Evolutionary conservation across 2,113 vertebrate species (phyloP).

Genomic region (Oncorhynchus clarkii): DNA sequence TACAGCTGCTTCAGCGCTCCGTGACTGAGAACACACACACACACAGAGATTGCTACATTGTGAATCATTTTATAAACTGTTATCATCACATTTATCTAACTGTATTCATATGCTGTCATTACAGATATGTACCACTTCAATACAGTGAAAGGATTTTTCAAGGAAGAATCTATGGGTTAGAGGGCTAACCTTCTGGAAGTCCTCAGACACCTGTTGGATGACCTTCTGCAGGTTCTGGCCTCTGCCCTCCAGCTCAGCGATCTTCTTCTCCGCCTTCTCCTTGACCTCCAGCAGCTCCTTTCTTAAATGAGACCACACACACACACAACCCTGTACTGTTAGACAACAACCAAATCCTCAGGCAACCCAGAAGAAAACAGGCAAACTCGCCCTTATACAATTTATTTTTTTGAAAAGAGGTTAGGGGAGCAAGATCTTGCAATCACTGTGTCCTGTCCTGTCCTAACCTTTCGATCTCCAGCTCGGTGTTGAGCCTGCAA

Average conservation of each 20-base stretch:
- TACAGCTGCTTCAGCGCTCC: constrained; percentile 59
- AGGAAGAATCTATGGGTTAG: not conserved
- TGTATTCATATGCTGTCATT: too few species aligned
- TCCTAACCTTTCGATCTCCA: constrained; percentile 81
- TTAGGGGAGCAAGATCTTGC: too few species aligned
- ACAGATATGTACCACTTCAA: too few species aligned
- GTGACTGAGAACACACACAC: constrained; percentile 65
- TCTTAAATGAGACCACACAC: constrained; percentile 62
- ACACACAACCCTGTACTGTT: not conserved
- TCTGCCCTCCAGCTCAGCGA: constrained; percentile 77
- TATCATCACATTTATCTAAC: too few species aligned
- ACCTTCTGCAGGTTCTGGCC: constrained; percentile 82
- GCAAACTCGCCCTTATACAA: too few species aligned
- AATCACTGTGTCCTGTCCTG: too few species aligned
- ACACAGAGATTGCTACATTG: not conserved
- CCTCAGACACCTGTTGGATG: constrained; percentile 83
- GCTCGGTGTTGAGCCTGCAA: constrained; percentile 65
- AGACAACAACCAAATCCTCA: too few species aligned
- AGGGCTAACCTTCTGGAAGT: constrained; percentile 83
- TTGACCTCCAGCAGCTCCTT: constrained; percentile 78
- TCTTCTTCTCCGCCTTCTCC: constrained; percentile 81
- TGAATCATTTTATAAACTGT: too few species aligned
- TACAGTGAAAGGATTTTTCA: too few species aligned
- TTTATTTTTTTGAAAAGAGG: too few species aligned
- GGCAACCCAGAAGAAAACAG: not conserved